Evolutionary conservation across 2,888 invertebrate genomes (phyloP), one percentile per base, ranked within the genome.

Genomic region (Synergus laeviventris): DNA sequence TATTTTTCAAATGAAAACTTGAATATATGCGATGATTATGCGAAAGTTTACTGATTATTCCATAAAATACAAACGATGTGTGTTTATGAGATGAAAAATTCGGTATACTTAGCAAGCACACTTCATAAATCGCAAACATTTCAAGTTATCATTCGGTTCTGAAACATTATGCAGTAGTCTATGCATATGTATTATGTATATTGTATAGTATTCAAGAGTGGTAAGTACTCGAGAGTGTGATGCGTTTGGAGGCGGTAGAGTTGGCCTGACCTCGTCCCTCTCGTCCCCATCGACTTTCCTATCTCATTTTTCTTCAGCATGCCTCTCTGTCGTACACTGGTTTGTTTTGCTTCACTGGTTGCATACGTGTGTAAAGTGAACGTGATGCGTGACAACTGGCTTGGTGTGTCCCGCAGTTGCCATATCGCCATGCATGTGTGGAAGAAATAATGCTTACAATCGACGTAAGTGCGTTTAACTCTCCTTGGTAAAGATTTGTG

Each of bases 321-420:
- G 24, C 59, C 77, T 74, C 56, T 66, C 49, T 75, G 76, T 77
- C 78, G 75, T 39, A 76, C 83, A 81, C 81, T 81, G 84, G 85
- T 85, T 85, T 85, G 84, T 83, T 87, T 87, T 85, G 85, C 84
- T 87, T 84, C 82, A 81, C 81, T 81, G 79, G 78, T 81, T 78
- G 80, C 81, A 60, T 79, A 81, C 78, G 80, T 78, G 79, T 79
- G 79, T 76, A 81, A 81, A 84, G 14, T 24, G 59, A 59, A 78
- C 78, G 79, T 75, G 75, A 81, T 82, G 80, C 83, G 78, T 85
- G 84, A 86, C 82, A 85, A 82, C 81, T 78, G 79, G 59, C 21
- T 42, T 70, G 42, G 62, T 42, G 31, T 70, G 45, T 59, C 18
- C 42, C 12, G 16, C 24, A 21, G 42, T 38, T 7, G 36, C 1